A percentile compares a stretch with the other conserved stretches of the same genome.
These are phyloP conservation scores for Pipistrellus nathusii DNA, from an alignment of 2,797 vertebrate genomes.

Conservation along the genomic window DNA sequence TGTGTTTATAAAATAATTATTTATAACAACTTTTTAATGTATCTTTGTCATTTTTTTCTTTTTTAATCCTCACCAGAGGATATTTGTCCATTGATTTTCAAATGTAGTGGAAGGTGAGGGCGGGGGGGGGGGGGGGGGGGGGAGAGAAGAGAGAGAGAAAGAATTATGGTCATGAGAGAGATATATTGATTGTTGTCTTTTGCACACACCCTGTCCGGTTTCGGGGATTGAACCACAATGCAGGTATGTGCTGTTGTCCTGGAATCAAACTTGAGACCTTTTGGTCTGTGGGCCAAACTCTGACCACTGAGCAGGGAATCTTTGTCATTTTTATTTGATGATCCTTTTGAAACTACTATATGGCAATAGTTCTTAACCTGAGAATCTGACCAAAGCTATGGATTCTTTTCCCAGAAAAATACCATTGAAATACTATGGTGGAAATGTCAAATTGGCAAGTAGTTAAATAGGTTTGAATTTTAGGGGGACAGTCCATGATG, in stretches of 20 bases:
- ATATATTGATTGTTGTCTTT: no score
- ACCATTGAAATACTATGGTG: background rate
- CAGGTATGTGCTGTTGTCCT: no score
- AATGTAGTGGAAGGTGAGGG: no score
- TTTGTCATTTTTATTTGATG: slow-evolving; percentile 25
- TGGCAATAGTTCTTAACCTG: background rate
- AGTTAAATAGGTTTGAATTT: background rate
- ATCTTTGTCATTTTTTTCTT: background rate
- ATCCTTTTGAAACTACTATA: slow-evolving; percentile 26
- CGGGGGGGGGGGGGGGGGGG: accelerated
- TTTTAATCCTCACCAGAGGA: no score
- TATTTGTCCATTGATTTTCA: no score
- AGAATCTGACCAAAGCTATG: slow-evolving; percentile 44
- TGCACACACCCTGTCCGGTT: no score
- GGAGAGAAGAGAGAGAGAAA: no score
- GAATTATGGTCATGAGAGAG: no score
- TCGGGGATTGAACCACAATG: no score
- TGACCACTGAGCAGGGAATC: background rate
- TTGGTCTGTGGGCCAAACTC: no score
- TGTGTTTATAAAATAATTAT: slow-evolving; percentile 42
- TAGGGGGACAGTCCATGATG: background rate
- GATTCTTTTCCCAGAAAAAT: slow-evolving; percentile 20
- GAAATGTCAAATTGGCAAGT: background rate
- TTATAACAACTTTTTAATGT: slow-evolving; percentile 48
- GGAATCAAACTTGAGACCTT: no score